Evolutionary conservation across 2,888 invertebrate species (phyloP), one percentile per base, ranked within the genome.

Genomic region (Trilocha varians): DNA sequence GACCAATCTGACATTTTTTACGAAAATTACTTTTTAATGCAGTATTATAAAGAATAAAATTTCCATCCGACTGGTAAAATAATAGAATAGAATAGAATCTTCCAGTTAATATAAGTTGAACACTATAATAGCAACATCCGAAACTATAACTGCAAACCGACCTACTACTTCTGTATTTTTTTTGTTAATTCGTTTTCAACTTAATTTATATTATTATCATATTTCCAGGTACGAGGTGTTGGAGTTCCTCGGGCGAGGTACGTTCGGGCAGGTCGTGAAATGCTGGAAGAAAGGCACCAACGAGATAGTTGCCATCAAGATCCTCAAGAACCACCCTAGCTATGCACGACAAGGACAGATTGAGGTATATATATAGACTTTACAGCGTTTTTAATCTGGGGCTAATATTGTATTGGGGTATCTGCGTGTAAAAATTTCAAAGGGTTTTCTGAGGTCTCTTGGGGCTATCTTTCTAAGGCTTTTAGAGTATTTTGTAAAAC

Each of bases 221-320:
- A n/a, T 35, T 52, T 55, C 1, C 57, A 85, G 85, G 78, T 87
- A 83, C 67, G 89, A 98, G 90, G 99, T 99, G 70, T 88, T 99
- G 79, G 99, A 99, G 88, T 99, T 99, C 87, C 91, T 99, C 70
- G 99, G 99, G 59, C 93, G 99, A 60, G 99, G 99, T 66, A 99
- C 99, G 58, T 99, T 99, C 87, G 99, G 99, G 54, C 91, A 96
- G 90, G 99, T 99, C 71, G 99, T 99, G 72, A 99, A 99, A 88
- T 99, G 99, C 87, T 99, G 99, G 99, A 99, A 99, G 87, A 98
- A 99, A 78, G 99, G 99, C 78, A 99, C 99, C 65, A 99, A 98
- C 78, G 99, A 99, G 87, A 99, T 99, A 73, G 99, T 99, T 67
- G 99, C 99, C 74, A 99, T 99, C 80, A 99, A 99, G 89, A 99